Conservation (phyloP, 1,140 invertebrate species). For the Aethina tumida region DNA sequence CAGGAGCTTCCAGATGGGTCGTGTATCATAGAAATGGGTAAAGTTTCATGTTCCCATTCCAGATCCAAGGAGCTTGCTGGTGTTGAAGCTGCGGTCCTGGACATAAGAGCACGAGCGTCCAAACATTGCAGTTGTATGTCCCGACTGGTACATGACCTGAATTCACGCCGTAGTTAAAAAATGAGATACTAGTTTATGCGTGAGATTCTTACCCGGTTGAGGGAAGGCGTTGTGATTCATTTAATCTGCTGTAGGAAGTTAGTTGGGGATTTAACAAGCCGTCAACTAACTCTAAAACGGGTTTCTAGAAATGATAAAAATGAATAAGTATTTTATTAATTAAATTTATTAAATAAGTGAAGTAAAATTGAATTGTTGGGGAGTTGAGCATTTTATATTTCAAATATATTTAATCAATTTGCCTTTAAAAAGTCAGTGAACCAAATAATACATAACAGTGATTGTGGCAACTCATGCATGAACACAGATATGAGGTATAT, state of each 20-base stretch:
- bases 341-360: conserved; percentile 12
- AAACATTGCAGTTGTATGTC: conserved; percentile 41
- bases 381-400: background rate
- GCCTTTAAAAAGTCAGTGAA: background rate
- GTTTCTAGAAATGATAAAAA: conserved; percentile 24
- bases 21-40: conserved; percentile 27
- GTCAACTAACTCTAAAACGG: conserved; percentile 39
- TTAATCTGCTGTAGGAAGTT: conserved; percentile 38
- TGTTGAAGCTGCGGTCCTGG: conserved; percentile 38
- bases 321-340: too few species aligned
- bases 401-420: background rate
- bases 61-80: conserved; percentile 46
- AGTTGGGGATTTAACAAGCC: conserved; percentile 37
- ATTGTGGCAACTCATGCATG: background rate
- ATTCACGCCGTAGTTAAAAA: conserved; percentile 5
- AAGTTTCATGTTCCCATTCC: conserved; percentile 50
- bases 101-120: conserved; percentile 39
- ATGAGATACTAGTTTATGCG: background rate
- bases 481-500: too few species aligned
- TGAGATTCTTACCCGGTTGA: conserved; percentile 26
- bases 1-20: conserved; percentile 33
- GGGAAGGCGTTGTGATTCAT: conserved; percentile 30
- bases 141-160: conserved; percentile 34
- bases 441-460: background rate
- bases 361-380: conserved; percentile 3